Percentiles rank a stretch among this genome's conserved stretches.
Conservation (phyloP, 2,113 vertebrate species). For the Polyodon spathula region DNA sequence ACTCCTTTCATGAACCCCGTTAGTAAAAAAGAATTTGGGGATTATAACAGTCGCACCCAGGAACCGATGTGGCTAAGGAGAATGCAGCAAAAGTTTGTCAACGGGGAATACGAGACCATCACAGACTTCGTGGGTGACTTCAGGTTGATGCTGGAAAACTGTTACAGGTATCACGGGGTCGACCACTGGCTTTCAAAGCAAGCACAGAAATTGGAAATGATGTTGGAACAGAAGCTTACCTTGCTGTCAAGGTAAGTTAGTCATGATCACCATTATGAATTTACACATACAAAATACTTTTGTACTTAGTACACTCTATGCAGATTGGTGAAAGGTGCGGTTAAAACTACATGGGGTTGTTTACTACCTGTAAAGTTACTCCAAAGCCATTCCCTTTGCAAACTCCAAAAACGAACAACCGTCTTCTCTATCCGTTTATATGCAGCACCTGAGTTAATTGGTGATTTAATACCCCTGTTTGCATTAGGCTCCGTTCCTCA, state of each 20-base stretch:
- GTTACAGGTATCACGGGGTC: constrained; percentile 81
- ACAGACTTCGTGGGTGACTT: constrained; percentile 90
- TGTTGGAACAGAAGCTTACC: constrained; percentile 91
- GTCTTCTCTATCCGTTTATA: no score
- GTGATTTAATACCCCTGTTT: no score
- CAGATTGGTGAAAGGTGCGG: no score
- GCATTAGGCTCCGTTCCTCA: no score
- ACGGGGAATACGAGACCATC: constrained; percentile 73
- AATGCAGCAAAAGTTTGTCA: constrained; percentile 81
- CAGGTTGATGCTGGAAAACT: constrained; percentile 83
- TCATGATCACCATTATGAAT: not conserved
- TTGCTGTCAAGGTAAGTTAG: constrained; percentile 78
- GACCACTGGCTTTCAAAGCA: constrained; percentile 96
- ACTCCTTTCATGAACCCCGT: constrained; percentile 67
- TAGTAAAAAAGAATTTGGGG: constrained; percentile 34
- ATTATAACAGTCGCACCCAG: constrained; percentile 22
- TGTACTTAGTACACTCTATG: not conserved
- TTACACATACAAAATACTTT: not conserved
- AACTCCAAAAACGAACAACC: no score
- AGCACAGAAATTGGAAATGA: constrained; percentile 88
- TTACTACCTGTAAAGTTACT: not conserved
- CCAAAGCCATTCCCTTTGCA: not conserved
- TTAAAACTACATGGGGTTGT: not conserved
- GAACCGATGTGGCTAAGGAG: constrained; percentile 62
- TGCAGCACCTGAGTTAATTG: no score